These are phyloP conservation scores for Pedicia rivosa DNA, from an alignment of 2,888 invertebrate genomes.

Conservation along the genomic window DNA sequence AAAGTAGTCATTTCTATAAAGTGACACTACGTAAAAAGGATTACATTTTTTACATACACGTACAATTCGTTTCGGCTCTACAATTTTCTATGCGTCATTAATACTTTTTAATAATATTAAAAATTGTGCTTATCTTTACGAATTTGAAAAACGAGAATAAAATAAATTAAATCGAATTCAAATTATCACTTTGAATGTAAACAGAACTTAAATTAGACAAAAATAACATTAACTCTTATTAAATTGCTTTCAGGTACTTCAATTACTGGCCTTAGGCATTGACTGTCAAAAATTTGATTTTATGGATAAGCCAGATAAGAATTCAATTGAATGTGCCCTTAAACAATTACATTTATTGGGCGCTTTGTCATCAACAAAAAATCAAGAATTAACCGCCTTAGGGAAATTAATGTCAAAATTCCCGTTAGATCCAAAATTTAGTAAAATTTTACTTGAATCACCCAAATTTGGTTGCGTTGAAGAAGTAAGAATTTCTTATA, in stretches of 20 bases:
- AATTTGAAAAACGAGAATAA: no score
- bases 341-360: slow-evolving; percentile 48
- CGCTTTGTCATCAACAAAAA: slow-evolving; percentile 43
- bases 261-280: slow-evolving; percentile 71
- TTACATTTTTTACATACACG: no score
- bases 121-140: slow-evolving; percentile 35
- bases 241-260: slow-evolving; percentile 64
- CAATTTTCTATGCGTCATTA: no score
- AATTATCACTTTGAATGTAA: no score
- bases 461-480: slow-evolving; percentile 60
- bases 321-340: slow-evolving; percentile 48
- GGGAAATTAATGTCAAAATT: slow-evolving; percentile 80
- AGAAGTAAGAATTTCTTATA: slow-evolving; percentile 33
- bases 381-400: slow-evolving; percentile 51
- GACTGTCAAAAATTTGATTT: slow-evolving; percentile 75
- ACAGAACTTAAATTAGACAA: no score
- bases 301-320: slow-evolving; percentile 71
- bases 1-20: background rate
- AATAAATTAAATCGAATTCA: no score
- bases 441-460: slow-evolving; percentile 66
- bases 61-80: no score
- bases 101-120: slow-evolving; percentile 5
- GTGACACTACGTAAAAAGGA: no score
- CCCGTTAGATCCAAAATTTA: slow-evolving; percentile 81
- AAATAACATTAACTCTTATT: no score